phyloP scores from a whole-genome alignment of 2,888 invertebrate species.

The Microplitis deprimator region DNA sequence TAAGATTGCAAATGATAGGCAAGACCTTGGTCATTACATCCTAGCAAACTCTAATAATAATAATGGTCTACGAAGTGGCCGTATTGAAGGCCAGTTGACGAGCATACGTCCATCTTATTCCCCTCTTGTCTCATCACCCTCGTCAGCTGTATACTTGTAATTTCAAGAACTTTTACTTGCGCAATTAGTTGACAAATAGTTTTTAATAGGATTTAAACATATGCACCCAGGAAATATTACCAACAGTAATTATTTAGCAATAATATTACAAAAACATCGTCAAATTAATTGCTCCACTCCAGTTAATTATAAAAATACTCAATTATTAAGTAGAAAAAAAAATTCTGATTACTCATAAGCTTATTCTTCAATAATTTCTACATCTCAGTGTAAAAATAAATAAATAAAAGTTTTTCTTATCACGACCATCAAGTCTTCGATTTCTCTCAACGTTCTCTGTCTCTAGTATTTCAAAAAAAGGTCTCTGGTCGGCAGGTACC shows the following conservation, averaged over 20 bases:
- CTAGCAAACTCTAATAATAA: constrained; percentile 38
- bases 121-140: constrained; percentile 16
- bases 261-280: constrained; percentile 9
- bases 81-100: constrained; percentile 33
- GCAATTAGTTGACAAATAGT: constrained; percentile 52
- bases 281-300: neutral
- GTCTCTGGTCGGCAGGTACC: neutral
- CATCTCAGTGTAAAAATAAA: no score
- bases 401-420: no score
- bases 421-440: neutral
- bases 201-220: constrained; percentile 45
- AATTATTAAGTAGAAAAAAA: no score
- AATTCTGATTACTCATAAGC: no score
- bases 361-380: no score
- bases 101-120: constrained; percentile 16
- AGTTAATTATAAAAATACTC: no score
- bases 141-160: neutral
- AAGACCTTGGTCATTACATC: constrained; percentile 38
- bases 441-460: neutral
- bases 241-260: constrained; percentile 41
- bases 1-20: constrained; percentile 30
- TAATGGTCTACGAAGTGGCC: constrained; percentile 27
- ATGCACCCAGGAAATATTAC: constrained; percentile 45
- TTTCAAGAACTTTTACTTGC: constrained; percentile 35
- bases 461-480: neutral